Conservation (phyloP, 2,797 vertebrate genomes). For the Gadopsis marmoratus region DNA sequence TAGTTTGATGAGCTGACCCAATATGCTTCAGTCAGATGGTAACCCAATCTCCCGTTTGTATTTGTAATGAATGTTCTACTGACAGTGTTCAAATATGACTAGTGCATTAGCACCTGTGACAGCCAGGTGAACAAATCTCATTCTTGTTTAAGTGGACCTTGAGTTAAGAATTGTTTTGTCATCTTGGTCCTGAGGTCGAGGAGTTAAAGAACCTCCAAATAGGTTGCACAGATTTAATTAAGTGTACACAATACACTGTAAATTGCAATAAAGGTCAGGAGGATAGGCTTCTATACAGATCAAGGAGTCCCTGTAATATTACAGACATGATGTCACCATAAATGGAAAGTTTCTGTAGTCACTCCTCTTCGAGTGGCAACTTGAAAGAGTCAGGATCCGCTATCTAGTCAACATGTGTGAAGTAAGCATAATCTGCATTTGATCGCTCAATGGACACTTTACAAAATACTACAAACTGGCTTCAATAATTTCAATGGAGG, state of each 20-base stretch:
- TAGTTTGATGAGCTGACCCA: slow-evolving; percentile 3
- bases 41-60: not conserved
- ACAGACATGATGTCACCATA: not conserved
- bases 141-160: not conserved
- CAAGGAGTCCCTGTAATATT: not conserved
- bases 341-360: not conserved
- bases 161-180: not conserved
- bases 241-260: not conserved
- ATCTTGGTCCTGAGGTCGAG: not conserved
- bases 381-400: not conserved
- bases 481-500: not conserved
- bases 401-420: not conserved
- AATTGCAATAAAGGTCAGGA: not conserved
- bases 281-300: not conserved
- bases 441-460: not conserved
- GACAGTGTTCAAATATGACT: not conserved
- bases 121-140: not conserved
- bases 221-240: not conserved
- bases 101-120: slow-evolving; percentile 1
- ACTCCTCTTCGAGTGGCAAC: not conserved
- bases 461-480: not conserved
- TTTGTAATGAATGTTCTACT: not conserved
- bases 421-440: not conserved
- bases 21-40: not conserved
- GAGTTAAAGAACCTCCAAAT: not conserved